phyloP scores from a whole-genome alignment of 2,797 vertebrate species.

The Trichosurus vulpecula region DNA sequence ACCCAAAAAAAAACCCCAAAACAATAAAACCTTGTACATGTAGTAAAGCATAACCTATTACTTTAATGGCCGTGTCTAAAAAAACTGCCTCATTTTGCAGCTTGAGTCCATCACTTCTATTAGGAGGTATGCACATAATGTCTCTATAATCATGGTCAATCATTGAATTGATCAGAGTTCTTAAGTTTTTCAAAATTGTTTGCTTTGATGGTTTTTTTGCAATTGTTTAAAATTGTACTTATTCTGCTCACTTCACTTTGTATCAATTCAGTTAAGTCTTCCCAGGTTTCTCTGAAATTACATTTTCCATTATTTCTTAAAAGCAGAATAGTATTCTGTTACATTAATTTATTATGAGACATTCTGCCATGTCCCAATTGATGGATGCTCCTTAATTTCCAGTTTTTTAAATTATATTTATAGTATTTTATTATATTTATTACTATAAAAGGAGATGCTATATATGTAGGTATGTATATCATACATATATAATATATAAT shows the following conservation, averaged over 20 bases:
- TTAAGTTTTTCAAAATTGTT: not conserved
- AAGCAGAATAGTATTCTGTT: not conserved
- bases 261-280: not conserved
- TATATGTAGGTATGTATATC: not conserved
- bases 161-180: not conserved
- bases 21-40: not conserved
- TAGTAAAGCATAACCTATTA: not conserved
- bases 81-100: not conserved
- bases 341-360: not conserved
- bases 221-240: not conserved
- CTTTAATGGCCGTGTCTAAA: not conserved
- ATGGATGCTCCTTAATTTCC: not conserved
- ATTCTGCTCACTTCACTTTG: not conserved
- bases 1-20: no score
- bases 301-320: not conserved
- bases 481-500: not conserved
- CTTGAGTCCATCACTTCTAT: not conserved
- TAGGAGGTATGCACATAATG: not conserved
- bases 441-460: no score
- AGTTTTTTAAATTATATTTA: not conserved
- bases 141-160: not conserved
- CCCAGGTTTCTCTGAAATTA: not conserved
- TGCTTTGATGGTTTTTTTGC: not conserved
- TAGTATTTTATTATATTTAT: not conserved
- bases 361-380: not conserved